phyloP scores from a whole-genome alignment of 2,888 invertebrate genomes.

The Hartigia nigra region DNA sequence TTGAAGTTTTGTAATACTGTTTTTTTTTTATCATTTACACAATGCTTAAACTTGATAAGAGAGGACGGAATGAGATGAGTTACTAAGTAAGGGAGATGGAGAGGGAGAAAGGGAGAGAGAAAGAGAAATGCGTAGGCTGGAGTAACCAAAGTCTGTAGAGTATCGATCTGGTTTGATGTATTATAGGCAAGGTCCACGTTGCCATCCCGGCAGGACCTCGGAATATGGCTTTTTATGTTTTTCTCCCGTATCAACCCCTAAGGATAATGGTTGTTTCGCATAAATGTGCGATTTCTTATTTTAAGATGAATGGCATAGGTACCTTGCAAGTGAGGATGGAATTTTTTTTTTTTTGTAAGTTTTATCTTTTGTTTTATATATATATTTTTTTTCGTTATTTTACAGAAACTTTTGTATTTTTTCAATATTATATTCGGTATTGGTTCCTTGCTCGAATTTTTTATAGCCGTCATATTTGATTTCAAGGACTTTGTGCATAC shows the following conservation, averaged over 20 bases:
- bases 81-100: background rate
- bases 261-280: slow-evolving; percentile 32
- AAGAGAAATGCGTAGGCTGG: slow-evolving; percentile 42
- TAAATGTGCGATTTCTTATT: slow-evolving; percentile 58
- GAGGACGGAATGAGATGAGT: slow-evolving; percentile 26
- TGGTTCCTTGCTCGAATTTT: background rate
- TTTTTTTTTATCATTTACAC: background rate
- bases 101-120: background rate
- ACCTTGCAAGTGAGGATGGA: background rate
- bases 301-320: slow-evolving; percentile 34
- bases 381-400: accelerated
- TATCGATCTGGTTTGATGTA: slow-evolving; percentile 65
- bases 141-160: slow-evolving; percentile 58
- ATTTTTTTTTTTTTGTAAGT: background rate
- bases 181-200: slow-evolving; percentile 61
- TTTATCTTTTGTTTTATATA: too few species aligned
- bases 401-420: too few species aligned
- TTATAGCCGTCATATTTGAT: background rate
- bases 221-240: slow-evolving; percentile 62
- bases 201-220: slow-evolving; percentile 38
- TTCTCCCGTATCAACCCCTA: slow-evolving; percentile 30
- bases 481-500: background rate
- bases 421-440: background rate
- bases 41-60: background rate
- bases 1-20: too few species aligned